Conservation (phyloP, 2,113 vertebrate species). For the Lamprotornis superbus region DNA sequence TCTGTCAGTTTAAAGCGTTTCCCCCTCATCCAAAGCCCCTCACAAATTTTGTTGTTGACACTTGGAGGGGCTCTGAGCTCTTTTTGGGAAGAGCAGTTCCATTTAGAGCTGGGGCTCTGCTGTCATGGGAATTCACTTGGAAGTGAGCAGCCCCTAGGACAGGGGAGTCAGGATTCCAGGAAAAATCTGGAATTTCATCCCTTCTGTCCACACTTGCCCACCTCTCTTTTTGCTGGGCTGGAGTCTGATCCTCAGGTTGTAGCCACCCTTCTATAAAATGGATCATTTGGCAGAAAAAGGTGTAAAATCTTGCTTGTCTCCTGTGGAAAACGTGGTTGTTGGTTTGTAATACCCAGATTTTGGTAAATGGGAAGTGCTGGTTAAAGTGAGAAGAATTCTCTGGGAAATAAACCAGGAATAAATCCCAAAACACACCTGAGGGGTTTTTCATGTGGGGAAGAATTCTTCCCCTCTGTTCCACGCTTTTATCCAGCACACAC, state of each 20-base stretch:
- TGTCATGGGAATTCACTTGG: fast-evolving
- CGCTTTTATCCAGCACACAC: fast-evolving
- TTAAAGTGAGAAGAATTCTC: background rate
- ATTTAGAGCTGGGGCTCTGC: background rate
- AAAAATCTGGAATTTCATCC: background rate
- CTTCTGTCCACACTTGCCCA: fast-evolving
- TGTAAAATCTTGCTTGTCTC: background rate
- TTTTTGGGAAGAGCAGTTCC: background rate
- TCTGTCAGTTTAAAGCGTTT: background rate
- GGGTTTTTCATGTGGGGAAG: background rate
- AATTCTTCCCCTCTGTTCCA: fast-evolving
- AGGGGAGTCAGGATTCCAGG: background rate
- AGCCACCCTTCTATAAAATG: fast-evolving
- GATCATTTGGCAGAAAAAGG: background rate
- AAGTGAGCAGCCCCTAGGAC: background rate
- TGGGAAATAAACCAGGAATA: background rate
- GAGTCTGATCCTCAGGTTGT: background rate
- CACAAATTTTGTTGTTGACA: background rate
- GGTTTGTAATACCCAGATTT: background rate
- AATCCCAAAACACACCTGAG: background rate
- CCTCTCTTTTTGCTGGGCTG: too few species aligned
- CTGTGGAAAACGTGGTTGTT: fast-evolving
- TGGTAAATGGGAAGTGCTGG: background rate
- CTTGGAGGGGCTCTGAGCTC: background rate
- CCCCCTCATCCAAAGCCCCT: background rate